Evolutionary conservation across 2,888 invertebrate species (phyloP).

Genomic region (Desoria tigrina): DNA sequence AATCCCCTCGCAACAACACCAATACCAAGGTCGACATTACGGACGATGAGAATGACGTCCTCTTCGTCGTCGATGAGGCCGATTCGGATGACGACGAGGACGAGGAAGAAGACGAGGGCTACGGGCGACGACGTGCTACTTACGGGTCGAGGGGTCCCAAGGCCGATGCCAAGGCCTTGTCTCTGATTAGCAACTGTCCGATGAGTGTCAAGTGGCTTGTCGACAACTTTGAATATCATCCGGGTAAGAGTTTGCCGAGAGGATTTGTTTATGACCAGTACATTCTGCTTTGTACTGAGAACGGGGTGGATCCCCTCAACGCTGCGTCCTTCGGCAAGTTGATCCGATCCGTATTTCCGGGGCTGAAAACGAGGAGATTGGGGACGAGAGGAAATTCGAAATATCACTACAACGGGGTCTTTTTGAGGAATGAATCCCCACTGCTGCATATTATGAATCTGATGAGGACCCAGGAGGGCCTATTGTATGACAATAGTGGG

Average conservation of each 20-base stretch:
- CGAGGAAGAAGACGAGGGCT: neutral
- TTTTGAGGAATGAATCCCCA: slow-evolving; percentile 15
- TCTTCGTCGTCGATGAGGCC: neutral
- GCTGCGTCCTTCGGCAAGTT: slow-evolving; percentile 18
- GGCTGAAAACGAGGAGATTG: slow-evolving; percentile 15
- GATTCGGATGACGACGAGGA: neutral
- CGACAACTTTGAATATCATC: slow-evolving; percentile 37
- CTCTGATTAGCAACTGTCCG: slow-evolving; percentile 31
- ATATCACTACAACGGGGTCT: slow-evolving; percentile 21
- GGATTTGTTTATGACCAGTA: slow-evolving; percentile 39
- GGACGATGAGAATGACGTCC: neutral
- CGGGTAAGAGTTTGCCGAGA: slow-evolving; percentile 34
- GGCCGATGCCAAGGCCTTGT: slow-evolving; percentile 11
- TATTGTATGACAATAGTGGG: slow-evolving; percentile 32
- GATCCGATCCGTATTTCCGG: slow-evolving; percentile 17
- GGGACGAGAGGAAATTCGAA: slow-evolving; percentile 19
- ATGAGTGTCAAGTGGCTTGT: slow-evolving; percentile 37
- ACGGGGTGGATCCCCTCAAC: slow-evolving; percentile 21
- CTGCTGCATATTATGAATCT: slow-evolving; percentile 29
- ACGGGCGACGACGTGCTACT: neutral
- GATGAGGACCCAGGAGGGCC: slow-evolving; percentile 32
- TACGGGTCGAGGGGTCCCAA: slow-evolving; percentile 1
- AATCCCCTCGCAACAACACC: neutral
- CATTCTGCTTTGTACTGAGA: slow-evolving; percentile 26
- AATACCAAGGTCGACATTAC: neutral